These are phyloP conservation scores for Corvus moneduloides DNA, from an alignment of 2,113 vertebrate species.

Conservation along the genomic window DNA sequence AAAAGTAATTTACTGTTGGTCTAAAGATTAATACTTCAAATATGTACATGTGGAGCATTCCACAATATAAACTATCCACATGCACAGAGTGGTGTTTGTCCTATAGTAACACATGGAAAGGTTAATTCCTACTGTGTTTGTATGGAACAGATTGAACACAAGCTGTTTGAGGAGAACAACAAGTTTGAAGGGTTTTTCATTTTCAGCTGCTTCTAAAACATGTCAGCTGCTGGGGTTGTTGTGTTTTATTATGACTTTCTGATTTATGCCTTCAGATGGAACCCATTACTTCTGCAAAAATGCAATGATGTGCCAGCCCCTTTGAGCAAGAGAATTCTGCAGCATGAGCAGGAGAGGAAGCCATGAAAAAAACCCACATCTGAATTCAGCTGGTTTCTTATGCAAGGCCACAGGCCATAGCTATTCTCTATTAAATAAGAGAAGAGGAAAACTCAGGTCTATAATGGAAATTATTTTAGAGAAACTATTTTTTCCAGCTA, in stretches of 20 bases:
- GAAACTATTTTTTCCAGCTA: not conserved
- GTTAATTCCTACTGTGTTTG: not conserved
- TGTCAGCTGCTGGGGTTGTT: not conserved
- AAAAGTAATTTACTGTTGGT: not conserved
- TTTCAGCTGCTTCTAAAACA: not conserved
- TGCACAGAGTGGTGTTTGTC: not conserved
- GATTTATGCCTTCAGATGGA: not conserved
- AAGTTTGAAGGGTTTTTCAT: not conserved
- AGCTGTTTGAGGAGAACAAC: not conserved
- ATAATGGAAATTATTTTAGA: not conserved
- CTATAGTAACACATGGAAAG: not conserved
- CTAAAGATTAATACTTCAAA: not conserved
- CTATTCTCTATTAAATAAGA: not conserved
- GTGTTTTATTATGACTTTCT: not conserved
- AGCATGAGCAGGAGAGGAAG: not conserved
- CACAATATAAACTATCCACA: not conserved
- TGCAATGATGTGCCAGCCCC: not conserved
- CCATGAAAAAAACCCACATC: not conserved
- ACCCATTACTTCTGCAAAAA: not conserved
- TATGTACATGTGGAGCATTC: rapidly evolving
- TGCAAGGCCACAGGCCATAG: not conserved
- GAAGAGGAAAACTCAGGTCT: not conserved
- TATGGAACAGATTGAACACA: not conserved
- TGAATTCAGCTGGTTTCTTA: not conserved
- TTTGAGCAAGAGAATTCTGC: not conserved